Evolutionary conservation across 2,797 vertebrate species (phyloP), one percentile per base, ranked within the genome.

Genomic region (Xenentodon cancila): DNA sequence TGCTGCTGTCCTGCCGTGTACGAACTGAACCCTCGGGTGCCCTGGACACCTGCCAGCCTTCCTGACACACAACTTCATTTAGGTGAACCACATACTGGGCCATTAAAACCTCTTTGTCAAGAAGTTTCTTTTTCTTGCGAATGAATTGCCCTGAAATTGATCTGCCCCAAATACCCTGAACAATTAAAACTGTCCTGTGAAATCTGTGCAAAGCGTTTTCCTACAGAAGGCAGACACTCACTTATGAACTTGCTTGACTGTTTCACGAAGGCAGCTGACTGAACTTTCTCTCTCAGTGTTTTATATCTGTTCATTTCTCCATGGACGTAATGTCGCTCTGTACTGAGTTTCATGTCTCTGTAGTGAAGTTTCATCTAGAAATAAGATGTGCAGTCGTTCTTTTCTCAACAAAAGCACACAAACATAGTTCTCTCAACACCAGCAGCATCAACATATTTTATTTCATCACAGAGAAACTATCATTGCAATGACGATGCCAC

Each of bases 191-290:
- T 66, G 25, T 25, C 25, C 25, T 25, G 25, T 5, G 5, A 5
- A 5, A 25, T 5, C 25, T 25, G 25, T 3, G 25, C 3, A 25
- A 25, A 25, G 25, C 3, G 25, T 25, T 25, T 87, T 86, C 74
- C 78, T 71, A 46, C 48, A 25, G 72, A 80, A 84, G 87, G 62
- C 37, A 6, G 70, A 86, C 68, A 73, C 84, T 74, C 6, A 3
- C 46, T 50, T 59, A 62, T 85, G 84, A 90, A 88, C 67, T 49
- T 16, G 43, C 58, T 60, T 56, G 48, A 9, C 45, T 56, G 47
- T 75, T 87, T 71, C 64, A 81, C 22, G 52, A 53, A 19, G 78
- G 78, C 82, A 84, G 68, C 78, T 88, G 80, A 68, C 60, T 16
- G 59, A 48, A 50, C 32, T 52, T 47, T 53, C 53, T 47, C 51